A percentile compares a stretch with the other conserved stretches of the same genome.
Evolutionary conservation across 2,888 invertebrate species (phyloP).

Genomic region (Tethea ocularis): DNA sequence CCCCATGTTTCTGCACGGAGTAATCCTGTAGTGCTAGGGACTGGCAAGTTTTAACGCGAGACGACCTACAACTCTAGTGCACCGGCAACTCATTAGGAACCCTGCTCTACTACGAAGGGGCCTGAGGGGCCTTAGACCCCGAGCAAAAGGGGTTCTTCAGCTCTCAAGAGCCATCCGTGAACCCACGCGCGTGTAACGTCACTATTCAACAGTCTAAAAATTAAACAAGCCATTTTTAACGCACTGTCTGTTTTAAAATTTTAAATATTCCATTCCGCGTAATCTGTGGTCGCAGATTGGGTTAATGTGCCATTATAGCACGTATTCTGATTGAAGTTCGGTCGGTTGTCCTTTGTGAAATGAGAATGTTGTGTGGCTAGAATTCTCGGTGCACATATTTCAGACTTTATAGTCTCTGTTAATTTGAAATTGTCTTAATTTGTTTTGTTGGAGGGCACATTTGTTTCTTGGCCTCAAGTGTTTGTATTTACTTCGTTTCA

Average conservation of each 20-base stretch:
- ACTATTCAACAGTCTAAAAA: slow-evolving; percentile 42
- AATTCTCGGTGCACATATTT: slow-evolving; percentile 61
- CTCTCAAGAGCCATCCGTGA: slow-evolving; percentile 69
- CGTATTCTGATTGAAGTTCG: slow-evolving; percentile 45
- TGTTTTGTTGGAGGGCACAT: slow-evolving; percentile 68
- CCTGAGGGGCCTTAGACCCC: slow-evolving; percentile 68
- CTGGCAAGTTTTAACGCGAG: slow-evolving; percentile 69
- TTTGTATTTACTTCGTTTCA: slow-evolving; percentile 46
- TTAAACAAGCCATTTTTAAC: neutral
- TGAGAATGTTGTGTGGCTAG: slow-evolving; percentile 52
- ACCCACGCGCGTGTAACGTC: slow-evolving; percentile 55
- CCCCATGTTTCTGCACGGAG: slow-evolving; percentile 65
- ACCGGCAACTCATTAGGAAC: slow-evolving; percentile 81
- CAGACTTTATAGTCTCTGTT: slow-evolving; percentile 70
- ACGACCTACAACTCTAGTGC: slow-evolving; percentile 82
- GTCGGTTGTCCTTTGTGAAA: slow-evolving; percentile 51
- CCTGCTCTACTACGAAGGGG: slow-evolving; percentile 62
- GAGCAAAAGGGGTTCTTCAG: slow-evolving; percentile 72
- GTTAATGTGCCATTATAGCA: slow-evolving; percentile 34
- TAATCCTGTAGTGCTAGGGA: slow-evolving; percentile 68
- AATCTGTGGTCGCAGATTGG: slow-evolving; percentile 9
- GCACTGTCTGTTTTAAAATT: neutral
- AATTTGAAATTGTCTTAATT: slow-evolving; percentile 80
- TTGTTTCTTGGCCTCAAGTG: slow-evolving; percentile 62
- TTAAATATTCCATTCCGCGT: slow-evolving; percentile 16